Conservation (phyloP, 2,113 vertebrate species). For the Alethe castanea region DNA sequence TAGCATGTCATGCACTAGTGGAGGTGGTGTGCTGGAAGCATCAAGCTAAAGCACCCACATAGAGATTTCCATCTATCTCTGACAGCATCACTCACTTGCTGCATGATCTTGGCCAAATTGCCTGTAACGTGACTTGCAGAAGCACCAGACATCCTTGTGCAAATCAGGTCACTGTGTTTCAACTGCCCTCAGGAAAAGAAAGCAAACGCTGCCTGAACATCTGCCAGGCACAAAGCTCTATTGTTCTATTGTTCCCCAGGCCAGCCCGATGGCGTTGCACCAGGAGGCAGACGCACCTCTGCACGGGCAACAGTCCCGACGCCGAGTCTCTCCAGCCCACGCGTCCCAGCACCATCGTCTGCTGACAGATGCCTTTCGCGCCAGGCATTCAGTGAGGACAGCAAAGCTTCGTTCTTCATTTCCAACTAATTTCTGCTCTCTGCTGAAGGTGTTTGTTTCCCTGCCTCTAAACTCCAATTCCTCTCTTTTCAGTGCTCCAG, state of each 20-base stretch:
- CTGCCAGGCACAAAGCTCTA: conserved; percentile 12
- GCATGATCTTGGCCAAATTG: not conserved
- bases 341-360: accelerated
- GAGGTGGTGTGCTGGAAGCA: not conserved
- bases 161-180: conserved; percentile 3
- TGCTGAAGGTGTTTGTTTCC: not conserved
- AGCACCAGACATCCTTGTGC: not conserved
- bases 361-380: not conserved
- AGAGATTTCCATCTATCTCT: not conserved
- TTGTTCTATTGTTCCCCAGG: conserved; percentile 20
- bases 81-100: not conserved
- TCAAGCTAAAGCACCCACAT: not conserved
- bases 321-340: not conserved
- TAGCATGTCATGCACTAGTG: not conserved
- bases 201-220: not conserved
- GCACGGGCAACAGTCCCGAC: accelerated
- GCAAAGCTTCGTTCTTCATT: not conserved
- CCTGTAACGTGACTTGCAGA: not conserved
- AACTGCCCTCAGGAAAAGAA: not conserved
- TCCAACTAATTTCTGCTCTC: not conserved
- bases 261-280: accelerated
- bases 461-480: not conserved
- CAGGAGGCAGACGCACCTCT: not conserved
- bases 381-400: not conserved
- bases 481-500: not conserved